phyloP scores from a whole-genome alignment of 2,888 invertebrate species.

The Melikaiella ostensackeni region DNA sequence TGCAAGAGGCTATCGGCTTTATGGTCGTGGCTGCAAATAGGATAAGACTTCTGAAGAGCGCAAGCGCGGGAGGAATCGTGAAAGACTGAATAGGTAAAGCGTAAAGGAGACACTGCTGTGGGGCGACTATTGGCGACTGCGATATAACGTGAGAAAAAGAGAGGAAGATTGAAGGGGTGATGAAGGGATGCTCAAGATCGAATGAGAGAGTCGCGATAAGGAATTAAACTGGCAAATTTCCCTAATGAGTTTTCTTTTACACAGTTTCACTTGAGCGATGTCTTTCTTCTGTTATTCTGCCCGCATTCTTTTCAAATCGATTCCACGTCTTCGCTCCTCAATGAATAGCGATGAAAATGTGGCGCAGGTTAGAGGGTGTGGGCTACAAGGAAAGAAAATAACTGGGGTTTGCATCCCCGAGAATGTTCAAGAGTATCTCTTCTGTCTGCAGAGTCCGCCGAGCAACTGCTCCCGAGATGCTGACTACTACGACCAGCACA shows the following conservation, averaged over 20 bases:
- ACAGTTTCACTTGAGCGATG: constrained; percentile 61
- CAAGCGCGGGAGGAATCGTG: background rate
- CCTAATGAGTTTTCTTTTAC: constrained; percentile 65
- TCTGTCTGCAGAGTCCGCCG: background rate
- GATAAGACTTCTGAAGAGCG: constrained; percentile 40
- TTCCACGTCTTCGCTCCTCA: constrained; percentile 38
- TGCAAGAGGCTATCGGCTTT: constrained; percentile 28
- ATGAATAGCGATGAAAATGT: background rate
- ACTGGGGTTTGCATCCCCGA: constrained; percentile 5
- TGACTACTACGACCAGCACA: constrained; percentile 21
- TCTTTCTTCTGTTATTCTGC: constrained; percentile 50
- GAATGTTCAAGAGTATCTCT: constrained; percentile 12
- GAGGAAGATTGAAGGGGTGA: constrained; percentile 42
- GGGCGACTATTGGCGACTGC: constrained; percentile 9
- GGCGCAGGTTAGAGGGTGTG: background rate
- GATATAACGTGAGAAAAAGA: constrained; percentile 19
- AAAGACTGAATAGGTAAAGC: constrained; percentile 37
- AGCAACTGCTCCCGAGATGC: constrained; percentile 5
- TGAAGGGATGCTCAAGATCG: constrained; percentile 32
- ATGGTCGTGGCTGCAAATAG: constrained; percentile 29
- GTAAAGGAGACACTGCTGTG: constrained; percentile 35
- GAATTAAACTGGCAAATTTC: constrained; percentile 65
- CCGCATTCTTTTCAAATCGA: constrained; percentile 47
- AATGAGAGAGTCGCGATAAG: constrained; percentile 57
- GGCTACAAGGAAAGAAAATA: background rate